Percentiles rank a stretch among this genome's conserved stretches.
Evolutionary conservation across 2,113 vertebrate species (phyloP).

Genomic region (Gnathochromis pfefferi): DNA sequence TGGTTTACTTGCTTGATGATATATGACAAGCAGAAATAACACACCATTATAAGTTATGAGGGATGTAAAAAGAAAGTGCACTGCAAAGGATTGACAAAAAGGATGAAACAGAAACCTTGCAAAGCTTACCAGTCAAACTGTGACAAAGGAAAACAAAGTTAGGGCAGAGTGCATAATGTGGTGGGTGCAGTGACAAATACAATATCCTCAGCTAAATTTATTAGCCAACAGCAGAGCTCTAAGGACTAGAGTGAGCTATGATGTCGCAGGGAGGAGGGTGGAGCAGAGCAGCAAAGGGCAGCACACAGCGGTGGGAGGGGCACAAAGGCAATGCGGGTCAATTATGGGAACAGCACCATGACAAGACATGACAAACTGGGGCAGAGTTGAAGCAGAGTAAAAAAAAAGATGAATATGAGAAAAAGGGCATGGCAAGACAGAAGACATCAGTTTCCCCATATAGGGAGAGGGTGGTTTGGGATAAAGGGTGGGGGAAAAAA

Average conservation of each 20-base stretch:
- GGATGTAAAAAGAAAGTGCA: background rate
- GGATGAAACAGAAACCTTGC: background rate
- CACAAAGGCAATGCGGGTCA: slow-evolving; percentile 31
- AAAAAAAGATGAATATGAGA: slow-evolving; percentile 26
- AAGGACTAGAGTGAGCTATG: background rate
- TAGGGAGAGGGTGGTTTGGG: background rate
- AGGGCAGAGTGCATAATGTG: background rate
- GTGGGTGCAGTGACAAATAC: background rate
- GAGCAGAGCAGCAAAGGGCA: slow-evolving; percentile 29
- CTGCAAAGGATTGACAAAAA: background rate
- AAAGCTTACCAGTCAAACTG: background rate
- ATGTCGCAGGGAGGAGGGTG: background rate
- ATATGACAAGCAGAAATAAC: background rate
- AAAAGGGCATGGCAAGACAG: background rate
- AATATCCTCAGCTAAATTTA: background rate
- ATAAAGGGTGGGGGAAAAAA: background rate
- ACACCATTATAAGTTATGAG: background rate
- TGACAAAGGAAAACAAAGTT: background rate
- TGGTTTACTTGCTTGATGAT: background rate
- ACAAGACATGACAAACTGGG: slow-evolving; percentile 14
- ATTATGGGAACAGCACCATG: slow-evolving; percentile 18
- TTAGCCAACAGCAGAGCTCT: background rate
- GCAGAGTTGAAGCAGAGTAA: background rate
- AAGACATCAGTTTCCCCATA: background rate
- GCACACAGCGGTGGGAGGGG: slow-evolving; percentile 22